Evolutionary conservation across 2,888 invertebrate genomes (phyloP), one percentile per base, ranked within the genome.

Genomic region (Arctia plantaginis): DNA sequence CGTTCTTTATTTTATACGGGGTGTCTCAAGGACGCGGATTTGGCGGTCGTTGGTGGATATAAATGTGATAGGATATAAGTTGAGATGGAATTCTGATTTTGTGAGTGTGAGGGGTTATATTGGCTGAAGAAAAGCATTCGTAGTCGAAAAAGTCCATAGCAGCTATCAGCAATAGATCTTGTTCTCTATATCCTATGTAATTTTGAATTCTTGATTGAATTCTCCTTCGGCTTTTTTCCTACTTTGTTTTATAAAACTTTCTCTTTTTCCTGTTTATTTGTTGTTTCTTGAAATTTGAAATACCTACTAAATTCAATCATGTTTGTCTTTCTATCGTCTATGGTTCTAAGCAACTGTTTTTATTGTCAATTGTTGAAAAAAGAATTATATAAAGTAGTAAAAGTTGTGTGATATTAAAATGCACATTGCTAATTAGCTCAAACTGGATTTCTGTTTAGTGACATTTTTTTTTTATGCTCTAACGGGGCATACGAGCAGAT

Each of bases 11-110:
- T 70, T 44, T 69, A 41, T 59, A 35, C 27, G 20, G 51, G 39
- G 13, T 35, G 12, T 47, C 44, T 39, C 44, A 62, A 72, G 44
- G 72, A 55, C 44, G 33, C 51, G 30, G n/a, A 39, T 66, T 72
- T 55, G 66, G 30, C 30, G 51, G 55, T 13, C 30, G 66, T 30
- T 39, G n/a, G 44, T n/a, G 39, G 66, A 72, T 72, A 47, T 47
- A 33, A 47, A 27, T 23, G 67, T 67, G 67, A 67, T 67, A 67
- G 67, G 47, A 47, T 7, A 47, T 67, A 67, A 67, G 44, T 47
- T 67, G 20, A 44, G 47, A 67, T 67, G 67, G 33, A 33, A 47
- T 47, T 33, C 67, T 47, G 33, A 67, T 47, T 47, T 67, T 44
- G 47, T 47, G 67, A 41, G 65, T 65, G 47, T 47, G 18, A 71